phyloP scores from a whole-genome alignment of 2,113 vertebrate genomes.

The Desmodus rotundus region DNA sequence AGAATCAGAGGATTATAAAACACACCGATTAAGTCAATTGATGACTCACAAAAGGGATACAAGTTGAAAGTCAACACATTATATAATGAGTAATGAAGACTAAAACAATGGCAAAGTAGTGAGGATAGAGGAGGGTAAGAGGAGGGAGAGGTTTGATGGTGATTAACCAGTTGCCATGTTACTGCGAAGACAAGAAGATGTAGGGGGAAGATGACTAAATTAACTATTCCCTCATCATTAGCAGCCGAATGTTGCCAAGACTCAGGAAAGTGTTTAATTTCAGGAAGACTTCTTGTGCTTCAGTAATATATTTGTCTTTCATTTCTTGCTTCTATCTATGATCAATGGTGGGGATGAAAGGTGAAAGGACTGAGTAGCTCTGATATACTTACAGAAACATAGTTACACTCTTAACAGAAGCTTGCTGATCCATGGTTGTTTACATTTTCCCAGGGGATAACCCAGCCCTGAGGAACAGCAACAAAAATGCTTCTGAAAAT shows the following conservation, averaged over 20 bases:
- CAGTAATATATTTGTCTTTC: background rate
- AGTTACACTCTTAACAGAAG: background rate
- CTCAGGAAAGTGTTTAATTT: conserved; percentile 23
- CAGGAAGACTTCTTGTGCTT: background rate
- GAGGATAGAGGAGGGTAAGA: background rate
- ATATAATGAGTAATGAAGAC: conserved; percentile 24
- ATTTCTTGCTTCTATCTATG: background rate
- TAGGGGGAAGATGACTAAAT: conserved; percentile 3
- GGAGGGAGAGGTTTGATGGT: conserved; percentile 35
- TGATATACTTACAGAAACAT: background rate
- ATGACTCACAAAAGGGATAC: conserved; percentile 59
- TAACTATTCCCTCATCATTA: conserved; percentile 26
- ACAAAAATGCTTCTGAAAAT: background rate
- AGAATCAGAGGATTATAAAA: conserved; percentile 60
- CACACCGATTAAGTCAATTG: conserved; percentile 53
- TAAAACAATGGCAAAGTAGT: conserved; percentile 23
- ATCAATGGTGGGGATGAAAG: background rate
- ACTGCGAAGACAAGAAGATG: background rate
- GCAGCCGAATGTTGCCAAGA: background rate
- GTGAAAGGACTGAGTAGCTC: background rate
- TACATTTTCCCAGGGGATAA: background rate
- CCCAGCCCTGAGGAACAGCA: background rate
- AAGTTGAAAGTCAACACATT: conserved; percentile 24
- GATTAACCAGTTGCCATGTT: background rate
- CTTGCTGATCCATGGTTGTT: background rate